Evolutionary conservation across 2,888 invertebrate species (phyloP), one percentile per base, ranked within the genome.

Genomic region (Noctua janthe): DNA sequence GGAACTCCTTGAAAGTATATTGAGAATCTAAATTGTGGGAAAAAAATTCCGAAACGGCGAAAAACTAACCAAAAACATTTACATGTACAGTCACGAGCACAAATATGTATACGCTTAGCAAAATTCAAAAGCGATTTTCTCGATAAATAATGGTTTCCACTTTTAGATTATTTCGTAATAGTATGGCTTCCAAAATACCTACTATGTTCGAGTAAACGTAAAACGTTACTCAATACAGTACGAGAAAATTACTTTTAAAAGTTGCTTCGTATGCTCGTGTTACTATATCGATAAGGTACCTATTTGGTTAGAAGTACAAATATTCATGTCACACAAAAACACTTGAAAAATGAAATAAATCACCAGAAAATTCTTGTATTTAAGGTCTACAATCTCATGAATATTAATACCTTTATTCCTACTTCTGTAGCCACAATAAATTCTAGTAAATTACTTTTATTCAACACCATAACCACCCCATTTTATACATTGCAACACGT

Each of bases 391-490:
- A 56, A 39, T 67, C 43, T 77, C 77, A 85, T 85, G 54, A 86
- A 86, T 80, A 83, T 76, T n/a, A 75, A 83, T 54, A 11, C 39
- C 69, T 71, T 76, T 80, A 74, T 72, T 86, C 56, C 78, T 75
- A 67, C n/a, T 80, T 47, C 69, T 71, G 62, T 76, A 71, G 10
- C 75, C 20, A 66, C 66, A 4, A 81, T 77, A 71, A 83, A 74
- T 83, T 74, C 67, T 70, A 47, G 69, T 81, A 74, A 62, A 76
- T 70, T 51, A 56, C 67, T 81, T 89, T 86, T 80, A 86, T 87
- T 86, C 84, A 59, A 81, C 82, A 74, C 74, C 79, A 73, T 76
- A 81, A 77, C 74, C 86, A 89, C 83, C 79, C 80, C 62, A 89
- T 84, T 86, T 80, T 84, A 80, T 74, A 69, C 71, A 75, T 69